phyloP scores from a whole-genome alignment of 2,113 vertebrate species.

The Pterophyllum scalare region DNA sequence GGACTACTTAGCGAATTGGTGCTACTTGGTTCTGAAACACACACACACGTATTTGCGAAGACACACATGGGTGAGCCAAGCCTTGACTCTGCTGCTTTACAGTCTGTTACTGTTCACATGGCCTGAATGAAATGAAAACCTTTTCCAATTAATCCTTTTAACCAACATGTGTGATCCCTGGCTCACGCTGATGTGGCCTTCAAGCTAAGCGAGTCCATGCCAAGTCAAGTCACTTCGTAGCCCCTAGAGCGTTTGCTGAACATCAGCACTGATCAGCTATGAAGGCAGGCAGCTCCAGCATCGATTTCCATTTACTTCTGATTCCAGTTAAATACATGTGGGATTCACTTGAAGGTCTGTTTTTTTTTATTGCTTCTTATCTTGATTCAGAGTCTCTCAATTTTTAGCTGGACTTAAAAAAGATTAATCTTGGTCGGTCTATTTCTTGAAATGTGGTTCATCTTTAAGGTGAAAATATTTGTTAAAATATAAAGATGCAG shows the following conservation, averaged over 20 bases:
- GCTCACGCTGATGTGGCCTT: conserved; percentile 49
- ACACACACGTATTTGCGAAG: conserved; percentile 21
- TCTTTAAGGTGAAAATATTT: background rate
- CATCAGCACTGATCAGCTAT: conserved; percentile 30
- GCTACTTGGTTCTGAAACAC: conserved; percentile 65
- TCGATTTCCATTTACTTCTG: conserved; percentile 20
- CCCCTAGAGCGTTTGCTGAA: conserved; percentile 56
- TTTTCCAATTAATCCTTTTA: conserved; percentile 79
- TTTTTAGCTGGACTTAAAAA: background rate
- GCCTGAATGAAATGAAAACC: conserved; percentile 70
- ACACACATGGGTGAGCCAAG: conserved; percentile 42
- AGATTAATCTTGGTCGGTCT: background rate
- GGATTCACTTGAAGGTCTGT: background rate
- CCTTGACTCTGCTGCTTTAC: conserved; percentile 66
- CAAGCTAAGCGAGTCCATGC: conserved; percentile 35
- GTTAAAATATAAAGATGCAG: background rate
- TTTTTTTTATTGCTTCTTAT: background rate
- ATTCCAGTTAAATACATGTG: background rate
- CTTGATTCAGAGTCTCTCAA: background rate
- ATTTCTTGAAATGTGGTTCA: background rate
- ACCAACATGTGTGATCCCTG: conserved; percentile 74
- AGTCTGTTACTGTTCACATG: conserved; percentile 75
- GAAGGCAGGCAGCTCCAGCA: conserved; percentile 11
- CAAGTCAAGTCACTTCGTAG: conserved; percentile 59
- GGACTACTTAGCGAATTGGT: conserved; percentile 79